Evolutionary conservation across 1,140 invertebrate genomes (phyloP).

Genomic region (Scaptodrosophila lebanonensis): DNA sequence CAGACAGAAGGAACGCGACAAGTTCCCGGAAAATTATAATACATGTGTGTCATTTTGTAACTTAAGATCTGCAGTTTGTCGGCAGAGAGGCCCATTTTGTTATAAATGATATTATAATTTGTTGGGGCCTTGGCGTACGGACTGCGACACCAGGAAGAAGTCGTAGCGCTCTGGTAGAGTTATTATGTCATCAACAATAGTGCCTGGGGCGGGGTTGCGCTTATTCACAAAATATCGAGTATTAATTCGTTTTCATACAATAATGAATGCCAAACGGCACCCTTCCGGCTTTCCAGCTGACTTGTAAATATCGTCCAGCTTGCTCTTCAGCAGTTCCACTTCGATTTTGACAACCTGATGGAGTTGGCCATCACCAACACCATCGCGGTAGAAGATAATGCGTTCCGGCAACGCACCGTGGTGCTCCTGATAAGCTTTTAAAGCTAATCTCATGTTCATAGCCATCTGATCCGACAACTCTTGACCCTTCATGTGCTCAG

Average conservation of each 20-base stretch:
- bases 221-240: slow-evolving; percentile 81
- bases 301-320: slow-evolving; percentile 78
- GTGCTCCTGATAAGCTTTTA: slow-evolving; percentile 78
- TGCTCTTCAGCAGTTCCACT: slow-evolving; percentile 79
- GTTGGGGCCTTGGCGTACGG: slow-evolving; percentile 87
- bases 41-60: slow-evolving; percentile 90
- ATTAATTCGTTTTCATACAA: slow-evolving; percentile 86
- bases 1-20: slow-evolving; percentile 90
- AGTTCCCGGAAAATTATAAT: slow-evolving; percentile 90
- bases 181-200: slow-evolving; percentile 90
- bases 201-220: slow-evolving; percentile 89
- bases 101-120: slow-evolving; percentile 87
- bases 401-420: slow-evolving; percentile 77
- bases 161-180: slow-evolving; percentile 91
- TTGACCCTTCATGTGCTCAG: slow-evolving; percentile 84
- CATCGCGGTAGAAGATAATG: slow-evolving; percentile 87
- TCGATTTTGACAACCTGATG: slow-evolving; percentile 82
- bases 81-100: slow-evolving; percentile 80
- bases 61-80: slow-evolving; percentile 86
- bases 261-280: slow-evolving; percentile 83
- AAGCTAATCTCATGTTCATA: slow-evolving; percentile 80
- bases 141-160: slow-evolving; percentile 89
- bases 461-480: slow-evolving; percentile 84
- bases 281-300: slow-evolving; percentile 38
- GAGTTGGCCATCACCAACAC: slow-evolving; percentile 91